phyloP scores from a whole-genome alignment of 2,797 vertebrate genomes.

The Babyrousa celebensis region DNA sequence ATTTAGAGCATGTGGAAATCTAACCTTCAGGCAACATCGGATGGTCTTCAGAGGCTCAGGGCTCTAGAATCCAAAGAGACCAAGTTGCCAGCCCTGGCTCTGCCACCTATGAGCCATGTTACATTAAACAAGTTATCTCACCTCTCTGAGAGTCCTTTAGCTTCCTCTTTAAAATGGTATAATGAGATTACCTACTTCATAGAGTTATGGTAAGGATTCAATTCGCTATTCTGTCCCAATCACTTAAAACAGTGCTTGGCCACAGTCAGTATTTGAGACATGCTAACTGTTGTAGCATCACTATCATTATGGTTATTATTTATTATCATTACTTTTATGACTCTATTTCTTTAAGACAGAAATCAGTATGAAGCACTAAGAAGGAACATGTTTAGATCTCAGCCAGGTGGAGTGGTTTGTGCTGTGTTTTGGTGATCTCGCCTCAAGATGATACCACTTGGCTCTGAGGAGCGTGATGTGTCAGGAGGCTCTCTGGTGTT shows the following conservation, averaged over 20 bases:
- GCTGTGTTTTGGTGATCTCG: constrained; percentile 38
- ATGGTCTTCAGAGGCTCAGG: not conserved
- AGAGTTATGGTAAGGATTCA: not conserved
- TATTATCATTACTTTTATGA: constrained; percentile 30
- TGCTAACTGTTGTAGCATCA: not conserved
- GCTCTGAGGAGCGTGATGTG: not conserved
- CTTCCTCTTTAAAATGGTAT: constrained; percentile 55
- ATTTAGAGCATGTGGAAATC: constrained; percentile 23
- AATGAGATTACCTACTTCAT: not conserved
- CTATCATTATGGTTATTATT: not conserved
- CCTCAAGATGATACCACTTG: not conserved
- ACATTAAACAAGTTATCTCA: not conserved
- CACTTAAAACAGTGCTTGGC: constrained; percentile 25
- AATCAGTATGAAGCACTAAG: constrained; percentile 49
- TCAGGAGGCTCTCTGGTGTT: constrained; percentile 35
- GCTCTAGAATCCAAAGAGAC: not conserved
- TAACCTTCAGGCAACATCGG: not conserved
- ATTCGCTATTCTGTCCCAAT: constrained; percentile 32
- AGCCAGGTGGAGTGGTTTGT: constrained; percentile 42
- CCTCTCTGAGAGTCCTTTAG: not conserved
- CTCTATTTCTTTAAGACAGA: not conserved
- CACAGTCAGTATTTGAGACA: constrained; percentile 5
- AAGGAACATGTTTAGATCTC: not conserved
- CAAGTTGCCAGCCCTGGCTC: not conserved
- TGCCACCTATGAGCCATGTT: not conserved